Base-by-base conservation (phyloP, 2,113 vertebrate species). In the Origma solitaria region DNA sequence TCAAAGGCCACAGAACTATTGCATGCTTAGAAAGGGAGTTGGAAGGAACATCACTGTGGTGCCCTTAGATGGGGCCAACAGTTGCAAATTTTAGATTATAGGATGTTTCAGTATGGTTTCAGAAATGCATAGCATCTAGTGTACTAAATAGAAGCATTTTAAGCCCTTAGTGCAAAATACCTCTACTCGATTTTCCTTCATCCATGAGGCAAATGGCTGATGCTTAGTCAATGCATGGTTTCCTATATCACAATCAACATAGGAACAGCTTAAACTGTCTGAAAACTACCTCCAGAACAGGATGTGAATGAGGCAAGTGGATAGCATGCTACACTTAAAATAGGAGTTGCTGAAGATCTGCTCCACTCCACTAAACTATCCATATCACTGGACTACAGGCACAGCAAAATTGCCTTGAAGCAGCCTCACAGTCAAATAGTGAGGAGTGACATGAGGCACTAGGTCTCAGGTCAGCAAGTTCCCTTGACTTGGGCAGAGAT, bases 401-500 rank as follows among this genome's bases (percentile, higher is more conserved):
- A 58, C 19, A 58, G 42, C 28, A 65, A 31, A 57, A 35, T 8
- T 40, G 69, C 37, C 53, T 56, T 44, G 27, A 44, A 35, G 54
- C 24, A 77, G 78, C 56, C 65, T 61, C 44, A 9, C 3, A 44
- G 35, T n/a, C 6, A 6, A 44, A 40, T 50, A 42, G 44, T 20
- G 76, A 54, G 75, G n/a, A 77, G 58, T 69, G 68, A 65, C 64
- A 73, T 24, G 72, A 90, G 88, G 60, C 73, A 62, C 25, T 45
- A 40, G 56, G 42, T 75, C 60, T 83, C 87, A 58, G 92, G 84
- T 91, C 95, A 89, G 64, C 27, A 54, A 89, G 77, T 89, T 95
- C 64, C 72, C 77, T 84, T 13, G 31, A 13, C 69, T n/a, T 62
- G 81, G 87, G 86, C 93, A 94, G 81, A 91, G 86, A 78, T 96